Conservation (phyloP, 2,888 invertebrate species). For the Timema cristinae region DNA sequence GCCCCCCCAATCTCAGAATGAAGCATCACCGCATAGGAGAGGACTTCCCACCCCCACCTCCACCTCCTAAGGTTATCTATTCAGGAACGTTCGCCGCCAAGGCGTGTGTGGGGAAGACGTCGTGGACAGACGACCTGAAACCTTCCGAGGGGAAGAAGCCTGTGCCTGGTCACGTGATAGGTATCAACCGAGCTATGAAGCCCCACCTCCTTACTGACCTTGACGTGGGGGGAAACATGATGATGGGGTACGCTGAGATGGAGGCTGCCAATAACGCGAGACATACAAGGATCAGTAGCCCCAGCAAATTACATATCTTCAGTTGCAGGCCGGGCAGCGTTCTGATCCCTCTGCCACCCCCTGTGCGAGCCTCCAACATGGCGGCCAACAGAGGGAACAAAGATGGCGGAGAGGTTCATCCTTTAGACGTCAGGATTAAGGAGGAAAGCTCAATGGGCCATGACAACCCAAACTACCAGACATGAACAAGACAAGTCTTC, state of each 20-base stretch:
- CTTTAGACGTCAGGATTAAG: slow-evolving; percentile 20
- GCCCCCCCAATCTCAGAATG: slow-evolving; percentile 1
- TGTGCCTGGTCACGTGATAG: slow-evolving; percentile 22
- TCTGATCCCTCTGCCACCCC: slow-evolving; percentile 32
- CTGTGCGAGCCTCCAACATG: slow-evolving; percentile 14
- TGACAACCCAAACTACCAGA: slow-evolving; percentile 36
- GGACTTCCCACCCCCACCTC: slow-evolving; percentile 28
- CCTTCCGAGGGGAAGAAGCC: slow-evolving; percentile 20
- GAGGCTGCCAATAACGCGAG: slow-evolving; percentile 27
- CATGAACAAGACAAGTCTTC: neutral
- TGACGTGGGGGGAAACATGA: slow-evolving; percentile 23
- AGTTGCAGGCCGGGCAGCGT: slow-evolving; percentile 38
- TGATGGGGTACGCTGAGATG: slow-evolving; percentile 29
- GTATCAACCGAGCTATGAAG: slow-evolving; percentile 16
- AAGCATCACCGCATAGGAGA: slow-evolving; percentile 11
- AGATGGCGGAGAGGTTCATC: slow-evolving; percentile 14
- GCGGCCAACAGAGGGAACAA: slow-evolving; percentile 15
- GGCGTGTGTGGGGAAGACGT: slow-evolving; percentile 23
- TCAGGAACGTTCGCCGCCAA: slow-evolving; percentile 37
- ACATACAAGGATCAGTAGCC: slow-evolving; percentile 32
- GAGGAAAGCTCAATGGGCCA: slow-evolving; percentile 33
- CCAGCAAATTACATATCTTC: slow-evolving; percentile 37
- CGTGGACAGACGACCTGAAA: slow-evolving; percentile 32
- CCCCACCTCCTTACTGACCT: slow-evolving; percentile 20
- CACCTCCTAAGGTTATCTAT: slow-evolving; percentile 39